Evolutionary conservation across 2,113 vertebrate genomes (phyloP).

Genomic region (Trinectes maculatus): DNA sequence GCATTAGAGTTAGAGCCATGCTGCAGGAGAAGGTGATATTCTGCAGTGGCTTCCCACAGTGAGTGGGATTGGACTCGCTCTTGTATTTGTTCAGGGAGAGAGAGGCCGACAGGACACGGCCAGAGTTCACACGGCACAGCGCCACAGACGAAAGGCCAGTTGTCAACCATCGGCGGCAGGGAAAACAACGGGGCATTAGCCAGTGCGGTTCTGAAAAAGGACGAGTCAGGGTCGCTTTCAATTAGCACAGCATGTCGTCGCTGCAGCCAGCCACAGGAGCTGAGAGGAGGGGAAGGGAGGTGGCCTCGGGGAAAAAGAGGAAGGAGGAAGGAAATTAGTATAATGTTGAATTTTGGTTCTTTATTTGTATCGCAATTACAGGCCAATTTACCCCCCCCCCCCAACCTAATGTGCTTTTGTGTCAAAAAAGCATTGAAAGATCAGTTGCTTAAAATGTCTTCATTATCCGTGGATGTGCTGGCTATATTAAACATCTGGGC

Average conservation of each 20-base stretch:
- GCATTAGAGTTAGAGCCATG: constrained; percentile 1
- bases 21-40: constrained; percentile 21
- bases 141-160: constrained; percentile 69
- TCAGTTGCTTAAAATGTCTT: constrained; percentile 6
- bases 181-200: constrained; percentile 58
- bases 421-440: constrained; percentile 10
- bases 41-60: constrained; percentile 39
- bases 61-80: constrained; percentile 19
- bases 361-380: too few relatives aligned
- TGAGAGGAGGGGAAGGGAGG: constrained; percentile 18
- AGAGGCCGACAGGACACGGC: constrained; percentile 25
- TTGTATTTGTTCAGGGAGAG: constrained; percentile 38
- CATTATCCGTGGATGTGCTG: constrained; percentile 10
- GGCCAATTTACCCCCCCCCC: too few relatives aligned
- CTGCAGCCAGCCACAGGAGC: constrained; percentile 42
- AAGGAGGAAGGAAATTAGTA: constrained; percentile 14
- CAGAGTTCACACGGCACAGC: constrained; percentile 51
- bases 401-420: too few relatives aligned
- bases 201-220: constrained; percentile 61
- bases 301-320: not conserved
- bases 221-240: constrained; percentile 78
- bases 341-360: not conserved
- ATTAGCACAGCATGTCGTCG: constrained; percentile 68
- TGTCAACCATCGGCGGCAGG: constrained; percentile 65
- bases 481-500: constrained; percentile 8